phyloP scores from a whole-genome alignment of 2,888 invertebrate genomes.

The Adineta ricciae region DNA sequence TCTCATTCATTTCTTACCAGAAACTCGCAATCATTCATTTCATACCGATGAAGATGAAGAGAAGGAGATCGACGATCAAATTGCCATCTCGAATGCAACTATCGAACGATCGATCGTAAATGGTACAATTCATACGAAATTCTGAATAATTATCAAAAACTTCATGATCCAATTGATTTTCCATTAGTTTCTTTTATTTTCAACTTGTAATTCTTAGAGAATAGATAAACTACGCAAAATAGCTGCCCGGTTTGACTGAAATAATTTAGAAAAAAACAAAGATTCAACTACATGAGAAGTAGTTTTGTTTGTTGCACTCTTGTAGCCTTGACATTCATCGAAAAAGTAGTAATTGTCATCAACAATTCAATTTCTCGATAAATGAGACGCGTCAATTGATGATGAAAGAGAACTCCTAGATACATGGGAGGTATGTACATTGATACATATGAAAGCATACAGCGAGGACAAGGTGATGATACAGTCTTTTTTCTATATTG shows the following conservation, averaged over 20 bases:
- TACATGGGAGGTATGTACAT: not conserved
- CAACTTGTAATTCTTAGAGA: no score
- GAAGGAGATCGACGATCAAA: not conserved
- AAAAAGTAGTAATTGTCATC: not conserved
- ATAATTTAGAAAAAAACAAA: no score
- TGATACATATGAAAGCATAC: not conserved
- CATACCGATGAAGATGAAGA: not conserved
- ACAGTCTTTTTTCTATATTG: not conserved
- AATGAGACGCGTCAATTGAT: not conserved
- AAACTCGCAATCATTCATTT: not conserved
- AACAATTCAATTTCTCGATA: not conserved
- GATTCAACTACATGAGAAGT: no score
- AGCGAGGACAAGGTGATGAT: not conserved
- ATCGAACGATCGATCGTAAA: not conserved
- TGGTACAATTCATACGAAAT: not conserved
- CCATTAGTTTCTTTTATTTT: no score
- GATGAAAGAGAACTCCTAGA: not conserved
- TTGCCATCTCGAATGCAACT: not conserved
- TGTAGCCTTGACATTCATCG: not conserved
- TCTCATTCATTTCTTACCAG: not conserved
- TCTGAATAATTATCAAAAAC: not conserved
- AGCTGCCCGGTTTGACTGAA: not conserved
- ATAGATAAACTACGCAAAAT: no score
- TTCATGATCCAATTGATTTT: no score
- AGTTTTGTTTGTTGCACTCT: not conserved